A percentile compares a stretch with the other conserved stretches of the same genome.
These are phyloP conservation scores for Scolopax rusticola DNA, from an alignment of 2,797 vertebrate genomes.

Conservation along the genomic window DNA sequence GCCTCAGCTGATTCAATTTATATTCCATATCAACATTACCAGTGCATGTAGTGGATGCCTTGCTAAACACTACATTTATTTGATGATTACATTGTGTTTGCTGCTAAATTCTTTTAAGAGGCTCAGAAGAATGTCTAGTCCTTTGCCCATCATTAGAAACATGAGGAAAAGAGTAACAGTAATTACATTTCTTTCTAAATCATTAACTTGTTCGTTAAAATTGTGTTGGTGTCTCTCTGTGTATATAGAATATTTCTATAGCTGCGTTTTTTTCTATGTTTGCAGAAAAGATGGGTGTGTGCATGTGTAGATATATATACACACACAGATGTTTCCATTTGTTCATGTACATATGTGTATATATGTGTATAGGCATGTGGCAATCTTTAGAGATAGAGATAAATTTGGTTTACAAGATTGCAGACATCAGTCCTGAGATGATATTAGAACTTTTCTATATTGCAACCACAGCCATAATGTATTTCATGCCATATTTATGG, in stretches of 20 bases:
- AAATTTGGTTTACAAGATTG: not conserved
- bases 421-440: not conserved
- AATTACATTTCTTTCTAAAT: not conserved
- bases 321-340: not conserved
- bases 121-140: not conserved
- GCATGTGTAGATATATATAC: not conserved
- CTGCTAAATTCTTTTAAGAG: not conserved
- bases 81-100: constrained; percentile 32
- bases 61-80: constrained; percentile 46
- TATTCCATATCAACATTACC: constrained; percentile 26
- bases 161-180: not conserved
- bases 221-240: not conserved
- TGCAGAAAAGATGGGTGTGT: not conserved
- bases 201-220: not conserved
- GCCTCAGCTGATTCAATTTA: constrained; percentile 36
- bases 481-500: not conserved
- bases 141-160: not conserved
- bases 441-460: not conserved
- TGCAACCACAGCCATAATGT: not conserved
- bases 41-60: constrained; percentile 9
- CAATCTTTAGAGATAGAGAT: not conserved
- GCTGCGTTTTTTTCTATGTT: not conserved
- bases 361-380: not conserved
- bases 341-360: accelerated
- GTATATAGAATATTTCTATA: not conserved